Conservation (phyloP, 2,797 vertebrate genomes). For the Thaleichthys pacificus region DNA sequence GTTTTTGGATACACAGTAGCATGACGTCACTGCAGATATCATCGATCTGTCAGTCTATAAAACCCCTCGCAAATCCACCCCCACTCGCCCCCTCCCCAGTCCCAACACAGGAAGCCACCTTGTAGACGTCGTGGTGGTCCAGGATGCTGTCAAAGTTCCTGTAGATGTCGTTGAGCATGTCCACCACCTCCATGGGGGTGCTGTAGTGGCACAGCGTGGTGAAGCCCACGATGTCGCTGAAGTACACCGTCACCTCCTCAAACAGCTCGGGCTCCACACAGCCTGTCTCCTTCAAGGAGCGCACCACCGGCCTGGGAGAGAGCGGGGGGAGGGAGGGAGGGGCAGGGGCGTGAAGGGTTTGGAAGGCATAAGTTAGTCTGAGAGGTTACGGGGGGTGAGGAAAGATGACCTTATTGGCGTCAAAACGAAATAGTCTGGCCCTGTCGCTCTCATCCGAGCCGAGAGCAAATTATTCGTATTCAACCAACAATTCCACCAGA, state of each 20-base stretch:
- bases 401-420: no score
- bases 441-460: no score
- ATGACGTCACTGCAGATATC: no score
- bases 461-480: no score
- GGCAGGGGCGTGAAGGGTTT: background rate
- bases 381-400: background rate
- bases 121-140: slow-evolving; percentile 95
- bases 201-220: slow-evolving; percentile 97
- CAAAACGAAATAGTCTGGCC: no score
- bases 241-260: slow-evolving; percentile 95
- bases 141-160: slow-evolving; percentile 96
- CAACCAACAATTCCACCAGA: no score
- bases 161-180: slow-evolving; percentile 98
- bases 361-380: background rate
- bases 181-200: slow-evolving; percentile 97
- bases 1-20: no score
- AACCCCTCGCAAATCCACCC: no score
- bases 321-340: background rate
- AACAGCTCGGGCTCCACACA: slow-evolving; percentile 91
- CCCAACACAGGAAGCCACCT: slow-evolving; percentile 72
- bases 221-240: slow-evolving; percentile 97
- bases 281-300: slow-evolving; percentile 93
- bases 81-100: background rate
- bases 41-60: no score
- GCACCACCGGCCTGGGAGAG: slow-evolving; percentile 86